Evolutionary conservation across 2,797 vertebrate species (phyloP), one percentile per base, ranked within the genome.

Genomic region (Pangasius krempfi): DNA sequence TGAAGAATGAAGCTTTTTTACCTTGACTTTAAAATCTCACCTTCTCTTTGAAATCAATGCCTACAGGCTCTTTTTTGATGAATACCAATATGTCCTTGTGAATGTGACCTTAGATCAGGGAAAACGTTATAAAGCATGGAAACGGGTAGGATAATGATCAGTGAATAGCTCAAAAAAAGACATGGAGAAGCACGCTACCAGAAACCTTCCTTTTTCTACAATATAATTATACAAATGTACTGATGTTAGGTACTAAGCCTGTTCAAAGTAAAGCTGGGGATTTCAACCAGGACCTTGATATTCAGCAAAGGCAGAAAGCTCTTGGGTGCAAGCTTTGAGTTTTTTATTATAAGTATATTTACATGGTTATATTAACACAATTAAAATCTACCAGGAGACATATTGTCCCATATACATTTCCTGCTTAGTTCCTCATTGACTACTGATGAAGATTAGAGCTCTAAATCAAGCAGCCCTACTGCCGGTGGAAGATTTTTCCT

Each of bases 21-120:
- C 14, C 25, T 47, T 83, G 47, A 64, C 58, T 83, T 83, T 64
- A 14, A 83, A 82, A 82, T 80, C 22, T 64, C 37, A 62, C 80
- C 22, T 80, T 80, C 54, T n/a, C 25, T 25, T 16, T 27, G 3
- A 62, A 47, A 83, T 83, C 25, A 83, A 62, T n/a, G 30, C 37
- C 58, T 47, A 83, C 79, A 25, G 20, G 10, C 56, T 10, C 8
- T 56, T 4, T 56, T 80, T 20, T 58, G 20, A 83, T 64, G 40
- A 64, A 64, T 64, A 47, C 14, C 60, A 83, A 83, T 66, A 50
- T 7, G 56, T 44, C 44, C 27, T 30, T 66, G 60, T 50, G 20
- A 66, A 9, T 5, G 25, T 66, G 60, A 54, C 30, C 4, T 80
- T 37, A 37, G 22, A n/a, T 79, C 56, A 70, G 66, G 20, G n/a